These are phyloP conservation scores for Channa argus DNA, from an alignment of 2,113 vertebrate species.

Conservation along the genomic window DNA sequence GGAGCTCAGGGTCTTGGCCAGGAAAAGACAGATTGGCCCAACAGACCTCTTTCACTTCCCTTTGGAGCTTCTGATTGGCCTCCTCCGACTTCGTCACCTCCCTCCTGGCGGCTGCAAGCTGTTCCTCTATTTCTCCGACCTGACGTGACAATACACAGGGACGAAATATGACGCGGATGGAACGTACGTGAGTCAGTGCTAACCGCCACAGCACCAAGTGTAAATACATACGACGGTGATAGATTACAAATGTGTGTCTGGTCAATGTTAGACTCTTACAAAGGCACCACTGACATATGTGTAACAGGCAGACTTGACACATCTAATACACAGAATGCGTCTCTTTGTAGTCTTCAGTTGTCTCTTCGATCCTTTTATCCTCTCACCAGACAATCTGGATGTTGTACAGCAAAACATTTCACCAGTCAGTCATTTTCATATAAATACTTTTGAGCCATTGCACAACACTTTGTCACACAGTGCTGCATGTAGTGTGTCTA, in stretches of 20 bases:
- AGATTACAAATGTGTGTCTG: slow-evolving; percentile 38
- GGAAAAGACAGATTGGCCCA: slow-evolving; percentile 60
- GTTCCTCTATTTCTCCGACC: slow-evolving; percentile 93
- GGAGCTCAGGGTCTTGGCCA: slow-evolving; percentile 49
- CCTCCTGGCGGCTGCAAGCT: slow-evolving; percentile 90
- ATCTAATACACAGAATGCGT: neutral
- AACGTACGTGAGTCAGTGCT: slow-evolving; percentile 53
- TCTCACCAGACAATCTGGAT: neutral
- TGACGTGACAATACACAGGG: slow-evolving; percentile 69
- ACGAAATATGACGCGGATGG: slow-evolving; percentile 55
- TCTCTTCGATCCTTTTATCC: neutral
- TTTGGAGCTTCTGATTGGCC: slow-evolving; percentile 91
- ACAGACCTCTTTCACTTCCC: slow-evolving; percentile 93
- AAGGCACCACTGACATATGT: slow-evolving; percentile 5
- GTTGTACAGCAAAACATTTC: neutral
- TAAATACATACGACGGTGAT: slow-evolving; percentile 44
- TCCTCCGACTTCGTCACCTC: slow-evolving; percentile 94
- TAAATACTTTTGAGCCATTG: neutral
- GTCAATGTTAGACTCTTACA: slow-evolving; percentile 5
- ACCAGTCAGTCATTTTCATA: neutral
- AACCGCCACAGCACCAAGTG: slow-evolving; percentile 24
- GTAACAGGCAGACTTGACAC: slow-evolving; percentile 1
- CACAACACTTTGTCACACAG: neutral
- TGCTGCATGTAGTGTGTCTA: neutral
- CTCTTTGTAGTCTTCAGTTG: neutral